Evolutionary conservation across 2,888 invertebrate genomes (phyloP), one percentile per base, ranked within the genome.

Genomic region (Epiblema foenella): DNA sequence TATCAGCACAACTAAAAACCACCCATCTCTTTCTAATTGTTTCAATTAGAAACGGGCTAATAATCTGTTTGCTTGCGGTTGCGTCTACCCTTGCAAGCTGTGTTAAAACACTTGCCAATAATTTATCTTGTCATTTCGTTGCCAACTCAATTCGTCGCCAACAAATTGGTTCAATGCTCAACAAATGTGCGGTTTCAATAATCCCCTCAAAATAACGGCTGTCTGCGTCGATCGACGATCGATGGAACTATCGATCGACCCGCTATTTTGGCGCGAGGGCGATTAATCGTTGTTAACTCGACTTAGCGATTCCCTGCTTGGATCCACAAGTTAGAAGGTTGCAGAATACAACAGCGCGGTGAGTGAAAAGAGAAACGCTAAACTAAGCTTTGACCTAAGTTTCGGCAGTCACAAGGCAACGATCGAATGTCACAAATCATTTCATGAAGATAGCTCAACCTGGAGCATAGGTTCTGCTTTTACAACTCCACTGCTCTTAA

Each of bases 231-330:
- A 46, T n/a, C 46, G 46, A 7, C 46, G n/a, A 46, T 46, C 42
- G 42, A 46, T 46, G 46, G 7, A n/a, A 12, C 42, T 42, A 15
- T 46, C n/a, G 7, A n/a, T 46, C 46, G 15, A 8, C 12, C 46
- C 46, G 62, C 62, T 33, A 68, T 68, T 18, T 62, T 49, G 46
- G 12, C n/a, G 67, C 46, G 33, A 56, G 29, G 46, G 46, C 60
- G 54, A 68, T 62, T 68, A 68, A 68, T 68, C 56, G 68, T 56
- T 10, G 62, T 56, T 46, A 68, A 56, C 68, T 62, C 56, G 62
- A 68, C 68, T 62, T 56, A 68, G 62, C 3, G 33, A 62, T 51
- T 46, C 17, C n/a, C 54, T 33, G 68, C 54, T 62, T 62, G 56
- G 56, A 37, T 46, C 46, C 46, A n/a, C 46, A 46, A 58, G 33